Conservation (phyloP, 1,140 invertebrate species). For the Bombus waltoni region DNA sequence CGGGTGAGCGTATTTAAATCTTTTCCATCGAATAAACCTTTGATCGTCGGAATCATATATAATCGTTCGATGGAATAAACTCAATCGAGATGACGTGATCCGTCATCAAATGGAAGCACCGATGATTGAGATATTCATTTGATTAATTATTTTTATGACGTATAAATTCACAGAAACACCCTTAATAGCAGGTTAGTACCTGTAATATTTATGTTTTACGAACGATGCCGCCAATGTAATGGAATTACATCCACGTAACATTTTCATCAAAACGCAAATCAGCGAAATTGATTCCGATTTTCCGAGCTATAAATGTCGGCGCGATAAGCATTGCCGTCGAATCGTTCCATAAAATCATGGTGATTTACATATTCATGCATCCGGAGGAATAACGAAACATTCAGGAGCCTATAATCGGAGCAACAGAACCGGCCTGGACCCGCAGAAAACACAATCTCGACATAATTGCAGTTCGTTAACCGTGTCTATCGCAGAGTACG, state of each 20-base stretch:
- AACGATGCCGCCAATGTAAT: not conserved
- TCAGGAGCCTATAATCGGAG: not conserved
- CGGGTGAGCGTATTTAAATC: not conserved
- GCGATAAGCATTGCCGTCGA: not conserved
- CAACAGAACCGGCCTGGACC: not conserved
- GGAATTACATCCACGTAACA: not conserved
- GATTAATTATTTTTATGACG: not conserved
- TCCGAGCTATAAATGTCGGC: not conserved
- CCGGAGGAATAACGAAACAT: constrained; percentile 27
- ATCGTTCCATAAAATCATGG: not conserved
- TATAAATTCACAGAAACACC: not conserved
- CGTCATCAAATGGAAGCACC: not conserved
- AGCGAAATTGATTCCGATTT: not conserved
- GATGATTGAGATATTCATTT: not conserved
- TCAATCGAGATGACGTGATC: not conserved
- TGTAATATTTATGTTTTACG: not conserved
- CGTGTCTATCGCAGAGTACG: not conserved
- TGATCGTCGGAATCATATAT: not conserved
- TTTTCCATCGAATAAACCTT: too few species aligned
- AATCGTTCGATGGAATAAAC: not conserved
- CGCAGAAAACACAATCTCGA: constrained; percentile 14
- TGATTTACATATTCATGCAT: constrained; percentile 7
- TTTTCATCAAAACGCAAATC: not conserved
- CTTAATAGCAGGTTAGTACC: not conserved
- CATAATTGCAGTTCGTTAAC: constrained; percentile 44